These are phyloP conservation scores for Prunella strophiata DNA, from an alignment of 2,797 vertebrate species.

Conservation along the genomic window DNA sequence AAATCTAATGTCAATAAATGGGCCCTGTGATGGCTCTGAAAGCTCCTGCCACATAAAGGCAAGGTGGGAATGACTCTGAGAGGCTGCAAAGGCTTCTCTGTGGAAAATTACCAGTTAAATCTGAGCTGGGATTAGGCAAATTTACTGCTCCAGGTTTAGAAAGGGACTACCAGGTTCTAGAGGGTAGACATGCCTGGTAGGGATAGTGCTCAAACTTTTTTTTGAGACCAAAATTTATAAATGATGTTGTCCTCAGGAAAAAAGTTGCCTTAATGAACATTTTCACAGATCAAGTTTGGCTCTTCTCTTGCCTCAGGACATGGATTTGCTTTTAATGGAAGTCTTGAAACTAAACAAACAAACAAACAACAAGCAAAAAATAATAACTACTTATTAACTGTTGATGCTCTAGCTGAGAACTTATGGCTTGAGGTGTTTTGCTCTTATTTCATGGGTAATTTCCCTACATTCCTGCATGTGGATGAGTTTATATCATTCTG, in stretches of 20 bases:
- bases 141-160: not conserved
- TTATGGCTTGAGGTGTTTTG: not conserved
- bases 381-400: not conserved
- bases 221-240: not conserved
- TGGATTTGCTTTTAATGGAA: not conserved
- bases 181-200: not conserved
- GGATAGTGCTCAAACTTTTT: not conserved
- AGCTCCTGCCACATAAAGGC: not conserved
- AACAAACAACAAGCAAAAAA: not conserved
- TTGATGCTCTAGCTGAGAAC: not conserved
- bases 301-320: not conserved
- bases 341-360: not conserved
- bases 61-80: not conserved
- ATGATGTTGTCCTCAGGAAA: not conserved
- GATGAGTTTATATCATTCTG: not conserved
- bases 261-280: not conserved
- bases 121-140: not conserved
- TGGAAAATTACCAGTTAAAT: not conserved
- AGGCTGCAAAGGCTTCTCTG: not conserved
- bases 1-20: not conserved
- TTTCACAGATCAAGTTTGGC: not conserved
- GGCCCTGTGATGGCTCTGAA: not conserved
- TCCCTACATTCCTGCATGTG: not conserved
- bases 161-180: not conserved
- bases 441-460: not conserved